A percentile compares a stretch with the other conserved stretches of the same genome.
Evolutionary conservation across 2,797 vertebrate species (phyloP).

Genomic region (Lepidocolaptes lacrymiger): DNA sequence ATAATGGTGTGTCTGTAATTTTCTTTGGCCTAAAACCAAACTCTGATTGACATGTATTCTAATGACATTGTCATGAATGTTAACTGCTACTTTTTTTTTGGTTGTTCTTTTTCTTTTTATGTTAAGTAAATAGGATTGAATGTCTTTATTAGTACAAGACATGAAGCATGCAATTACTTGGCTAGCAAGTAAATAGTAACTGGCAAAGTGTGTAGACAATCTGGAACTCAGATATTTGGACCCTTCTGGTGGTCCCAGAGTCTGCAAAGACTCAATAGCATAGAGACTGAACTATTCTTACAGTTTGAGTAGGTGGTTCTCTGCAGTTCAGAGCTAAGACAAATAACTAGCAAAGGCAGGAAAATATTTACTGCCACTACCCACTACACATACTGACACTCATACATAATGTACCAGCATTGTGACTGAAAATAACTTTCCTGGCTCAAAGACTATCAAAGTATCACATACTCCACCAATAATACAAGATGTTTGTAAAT

Average conservation of each 20-base stretch:
- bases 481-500: not conserved
- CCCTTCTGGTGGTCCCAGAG: not conserved
- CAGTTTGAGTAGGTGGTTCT: constrained; percentile 54
- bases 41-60: not conserved
- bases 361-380: constrained; percentile 63
- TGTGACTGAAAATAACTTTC: constrained; percentile 43
- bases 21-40: not conserved
- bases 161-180: constrained; percentile 22
- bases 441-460: not conserved
- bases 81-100: not conserved
- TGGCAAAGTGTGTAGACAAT: constrained; percentile 28
- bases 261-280: not conserved
- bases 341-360: constrained; percentile 58
- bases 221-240: constrained; percentile 36
- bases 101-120: not conserved
- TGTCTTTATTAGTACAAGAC: not conserved
- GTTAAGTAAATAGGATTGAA: not conserved
- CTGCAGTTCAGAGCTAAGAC: constrained; percentile 40
- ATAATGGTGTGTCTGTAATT: not conserved
- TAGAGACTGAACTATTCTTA: constrained; percentile 32
- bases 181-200: not conserved
- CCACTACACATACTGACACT: constrained; percentile 28
- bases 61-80: not conserved
- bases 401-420: constrained; percentile 29
- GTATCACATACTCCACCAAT: not conserved